These are phyloP conservation scores for Actinia equina DNA, from an alignment of 64 coral and sea anemone genomes.

Conservation along the genomic window DNA sequence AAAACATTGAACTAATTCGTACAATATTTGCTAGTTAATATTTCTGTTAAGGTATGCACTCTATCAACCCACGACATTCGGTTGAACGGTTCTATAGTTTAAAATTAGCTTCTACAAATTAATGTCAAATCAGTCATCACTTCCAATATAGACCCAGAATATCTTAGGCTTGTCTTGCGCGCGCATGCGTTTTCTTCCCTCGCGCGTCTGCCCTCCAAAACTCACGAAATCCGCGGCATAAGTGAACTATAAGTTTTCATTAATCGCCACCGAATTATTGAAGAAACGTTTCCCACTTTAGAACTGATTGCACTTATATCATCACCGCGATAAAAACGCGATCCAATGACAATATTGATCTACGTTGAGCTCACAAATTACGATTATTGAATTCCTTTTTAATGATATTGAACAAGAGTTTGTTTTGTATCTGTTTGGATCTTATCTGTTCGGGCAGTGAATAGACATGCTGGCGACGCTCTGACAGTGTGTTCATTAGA, in stretches of 20 bases:
- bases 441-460: not conserved
- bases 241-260: not conserved
- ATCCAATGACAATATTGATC: not conserved
- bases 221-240: too few species aligned
- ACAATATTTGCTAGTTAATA: too few species aligned
- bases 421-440: slow-evolving; percentile 9
- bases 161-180: too few species aligned
- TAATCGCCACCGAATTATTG: not conserved
- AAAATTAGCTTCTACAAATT: not conserved
- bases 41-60: too few species aligned
- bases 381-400: not conserved
- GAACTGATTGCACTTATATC: not conserved
- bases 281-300: not conserved
- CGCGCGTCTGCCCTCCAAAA: too few species aligned
- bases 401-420: not conserved
- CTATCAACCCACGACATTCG: not conserved
- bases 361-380: not conserved
- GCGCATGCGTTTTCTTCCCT: too few species aligned
- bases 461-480: not conserved
- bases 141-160: too few species aligned
- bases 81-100: not conserved
- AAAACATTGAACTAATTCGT: too few species aligned
- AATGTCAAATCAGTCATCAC: too few species aligned
- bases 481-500: not conserved
- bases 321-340: not conserved